phyloP scores from a whole-genome alignment of 2,888 invertebrate species.

The Drosophila helvetica region DNA sequence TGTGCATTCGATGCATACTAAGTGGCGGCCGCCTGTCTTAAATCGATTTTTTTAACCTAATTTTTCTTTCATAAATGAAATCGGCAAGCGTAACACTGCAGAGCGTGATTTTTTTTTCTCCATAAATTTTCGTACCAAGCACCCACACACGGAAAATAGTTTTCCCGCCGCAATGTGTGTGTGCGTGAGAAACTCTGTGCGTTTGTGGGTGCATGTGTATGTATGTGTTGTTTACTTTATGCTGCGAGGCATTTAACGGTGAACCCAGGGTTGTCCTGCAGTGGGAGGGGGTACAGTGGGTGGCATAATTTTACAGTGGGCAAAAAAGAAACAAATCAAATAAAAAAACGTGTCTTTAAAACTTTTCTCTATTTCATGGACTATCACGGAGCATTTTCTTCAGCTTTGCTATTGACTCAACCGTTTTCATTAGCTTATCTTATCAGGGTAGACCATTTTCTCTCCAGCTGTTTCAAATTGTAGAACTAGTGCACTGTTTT shows the following conservation, averaged over 20 bases:
- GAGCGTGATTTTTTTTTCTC: constrained; percentile 9
- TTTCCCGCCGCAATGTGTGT: constrained; percentile 11
- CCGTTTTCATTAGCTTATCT: not conserved
- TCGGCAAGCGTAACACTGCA: constrained; percentile 32
- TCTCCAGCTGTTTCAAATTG: not conserved
- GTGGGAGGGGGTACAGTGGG: constrained; percentile 14
- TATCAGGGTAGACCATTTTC: not conserved
- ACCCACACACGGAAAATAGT: constrained; percentile 21
- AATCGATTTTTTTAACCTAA: constrained; percentile 75
- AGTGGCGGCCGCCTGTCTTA: constrained; percentile 49
- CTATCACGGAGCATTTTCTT: not conserved
- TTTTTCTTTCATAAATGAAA: constrained; percentile 48
- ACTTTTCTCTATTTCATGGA: not conserved
- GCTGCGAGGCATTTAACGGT: constrained; percentile 7
- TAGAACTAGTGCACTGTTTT: not conserved
- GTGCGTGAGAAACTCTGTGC: constrained; percentile 4
- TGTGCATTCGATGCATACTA: constrained; percentile 55
- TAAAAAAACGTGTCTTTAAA: no score
- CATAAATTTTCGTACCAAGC: constrained; percentile 23
- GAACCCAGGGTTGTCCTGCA: constrained; percentile 1
- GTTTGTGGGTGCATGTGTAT: constrained; percentile 15
- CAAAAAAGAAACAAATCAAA: not conserved
- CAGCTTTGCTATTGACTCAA: not conserved
- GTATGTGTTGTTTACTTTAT: constrained; percentile 24
- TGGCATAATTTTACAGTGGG: constrained; percentile 1